phyloP scores from a whole-genome alignment of 2,113 vertebrate species.

The Cyprinodon tularosa region DNA sequence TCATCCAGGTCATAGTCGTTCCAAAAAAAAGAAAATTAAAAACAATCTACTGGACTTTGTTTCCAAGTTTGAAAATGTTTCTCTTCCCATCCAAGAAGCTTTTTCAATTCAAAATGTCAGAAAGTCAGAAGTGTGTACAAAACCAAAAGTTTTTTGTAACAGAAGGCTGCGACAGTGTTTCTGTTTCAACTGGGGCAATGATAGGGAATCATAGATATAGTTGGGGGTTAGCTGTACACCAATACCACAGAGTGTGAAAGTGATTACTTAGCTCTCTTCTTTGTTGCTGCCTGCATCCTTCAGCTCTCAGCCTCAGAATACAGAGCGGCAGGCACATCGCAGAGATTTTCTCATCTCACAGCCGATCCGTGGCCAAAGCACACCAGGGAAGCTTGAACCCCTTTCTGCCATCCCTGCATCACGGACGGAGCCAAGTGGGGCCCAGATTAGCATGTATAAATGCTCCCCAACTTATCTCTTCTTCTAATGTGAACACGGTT shows the following conservation, averaged over 20 bases:
- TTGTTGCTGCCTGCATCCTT: constrained; percentile 26
- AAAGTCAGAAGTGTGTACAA: too few relatives aligned
- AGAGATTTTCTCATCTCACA: constrained; percentile 30
- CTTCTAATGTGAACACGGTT: constrained; percentile 52
- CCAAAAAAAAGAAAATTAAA: too few relatives aligned
- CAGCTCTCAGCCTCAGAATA: constrained; percentile 59
- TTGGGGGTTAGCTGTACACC: constrained; percentile 44
- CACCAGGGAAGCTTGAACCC: constrained; percentile 30
- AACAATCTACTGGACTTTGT: too few relatives aligned
- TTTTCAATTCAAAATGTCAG: too few relatives aligned
- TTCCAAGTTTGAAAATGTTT: too few relatives aligned
- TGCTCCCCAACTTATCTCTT: constrained; percentile 49
- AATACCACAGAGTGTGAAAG: constrained; percentile 51
- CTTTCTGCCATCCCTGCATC: constrained; percentile 27
- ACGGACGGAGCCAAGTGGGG: constrained; percentile 34
- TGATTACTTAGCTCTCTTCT: constrained; percentile 59
- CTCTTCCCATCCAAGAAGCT: too few relatives aligned
- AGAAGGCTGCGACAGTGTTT: too few relatives aligned
- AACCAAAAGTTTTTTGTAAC: too few relatives aligned
- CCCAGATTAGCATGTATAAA: constrained; percentile 64
- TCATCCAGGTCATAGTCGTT: too few relatives aligned
- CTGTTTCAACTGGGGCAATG: constrained; percentile 23
- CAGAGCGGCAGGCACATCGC: constrained; percentile 67
- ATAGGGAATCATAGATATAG: constrained; percentile 43
- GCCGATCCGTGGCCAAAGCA: constrained; percentile 61